A percentile compares a stretch with the other conserved stretches of the same genome.
Conservation (phyloP, 2,888 invertebrate species). For the Drosophila testacea region DNA sequence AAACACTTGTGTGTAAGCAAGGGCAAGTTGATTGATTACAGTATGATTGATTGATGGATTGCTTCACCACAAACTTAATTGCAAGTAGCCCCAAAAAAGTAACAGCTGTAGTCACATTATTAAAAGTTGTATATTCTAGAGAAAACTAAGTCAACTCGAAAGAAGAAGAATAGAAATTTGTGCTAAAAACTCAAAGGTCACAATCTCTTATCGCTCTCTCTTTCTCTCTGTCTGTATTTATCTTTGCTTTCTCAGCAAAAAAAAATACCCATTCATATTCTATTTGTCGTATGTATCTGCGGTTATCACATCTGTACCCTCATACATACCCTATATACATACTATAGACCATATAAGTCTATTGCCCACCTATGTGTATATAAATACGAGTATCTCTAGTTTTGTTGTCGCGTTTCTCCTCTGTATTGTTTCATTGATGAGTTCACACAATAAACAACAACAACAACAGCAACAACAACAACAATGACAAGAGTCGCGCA, state of each 20-base stretch:
- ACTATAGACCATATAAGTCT: constrained; percentile 18
- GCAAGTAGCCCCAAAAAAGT: background rate
- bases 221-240: constrained; percentile 14
- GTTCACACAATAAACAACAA: constrained; percentile 68
- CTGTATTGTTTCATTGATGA: constrained; percentile 78
- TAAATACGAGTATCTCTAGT: constrained; percentile 13
- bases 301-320: constrained; percentile 8
- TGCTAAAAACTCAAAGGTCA: constrained; percentile 25
- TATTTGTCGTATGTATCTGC: constrained; percentile 1
- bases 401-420: constrained; percentile 20
- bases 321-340: background rate
- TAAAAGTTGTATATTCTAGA: background rate
- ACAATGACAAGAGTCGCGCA: constrained; percentile 32
- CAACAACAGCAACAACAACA: constrained; percentile 36
- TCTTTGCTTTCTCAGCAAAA: constrained; percentile 6
- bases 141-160: background rate
- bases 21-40: constrained; percentile 72
- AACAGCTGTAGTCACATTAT: background rate
- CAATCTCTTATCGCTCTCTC: constrained; percentile 31
- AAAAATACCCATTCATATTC: constrained; percentile 33
- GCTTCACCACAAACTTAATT: constrained; percentile 25
- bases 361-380: background rate
- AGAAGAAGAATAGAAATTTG: background rate
- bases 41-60: constrained; percentile 62
- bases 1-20: constrained; percentile 43